Conservation (phyloP, 2,888 invertebrate species). For the Thelaira solivaga region DNA sequence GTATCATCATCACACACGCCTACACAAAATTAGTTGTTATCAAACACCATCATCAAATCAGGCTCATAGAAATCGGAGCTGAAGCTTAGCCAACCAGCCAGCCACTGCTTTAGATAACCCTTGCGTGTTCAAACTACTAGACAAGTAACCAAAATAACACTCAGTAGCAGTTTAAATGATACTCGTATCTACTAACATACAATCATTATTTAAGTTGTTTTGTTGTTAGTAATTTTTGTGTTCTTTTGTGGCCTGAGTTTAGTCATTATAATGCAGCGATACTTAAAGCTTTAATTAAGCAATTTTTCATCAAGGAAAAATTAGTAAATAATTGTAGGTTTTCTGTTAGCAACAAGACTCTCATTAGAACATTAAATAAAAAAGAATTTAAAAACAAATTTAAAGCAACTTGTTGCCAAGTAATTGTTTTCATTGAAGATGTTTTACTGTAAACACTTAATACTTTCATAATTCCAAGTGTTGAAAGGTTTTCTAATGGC, state of each 20-base stretch:
- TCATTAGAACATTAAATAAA: too few species aligned
- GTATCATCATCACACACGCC: slow-evolving; percentile 45
- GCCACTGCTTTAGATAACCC: background rate
- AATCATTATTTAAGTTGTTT: background rate
- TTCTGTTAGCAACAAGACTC: background rate
- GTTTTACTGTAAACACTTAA: too few species aligned
- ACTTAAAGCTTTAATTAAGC: background rate
- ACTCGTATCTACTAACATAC: background rate
- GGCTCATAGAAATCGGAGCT: background rate
- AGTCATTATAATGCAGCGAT: background rate
- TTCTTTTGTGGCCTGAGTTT: too few species aligned
- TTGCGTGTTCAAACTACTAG: slow-evolving; percentile 6
- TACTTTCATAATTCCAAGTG: too few species aligned
- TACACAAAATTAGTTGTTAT: slow-evolving; percentile 37
- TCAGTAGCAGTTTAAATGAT: slow-evolving; percentile 24
- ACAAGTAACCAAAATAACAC: background rate
- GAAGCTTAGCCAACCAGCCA: background rate
- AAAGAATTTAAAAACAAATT: too few species aligned
- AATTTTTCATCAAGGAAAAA: background rate
- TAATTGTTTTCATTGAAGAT: too few species aligned
- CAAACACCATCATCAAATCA: slow-evolving; percentile 32
- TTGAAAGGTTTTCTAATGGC: slow-evolving; percentile 3
- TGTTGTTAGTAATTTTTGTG: too few species aligned
- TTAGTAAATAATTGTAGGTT: background rate
- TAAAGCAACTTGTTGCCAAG: too few species aligned